These are phyloP conservation scores for Caenorhabditis sp. DNA, from an alignment of 2,888 invertebrate species.

Conservation along the genomic window DNA sequence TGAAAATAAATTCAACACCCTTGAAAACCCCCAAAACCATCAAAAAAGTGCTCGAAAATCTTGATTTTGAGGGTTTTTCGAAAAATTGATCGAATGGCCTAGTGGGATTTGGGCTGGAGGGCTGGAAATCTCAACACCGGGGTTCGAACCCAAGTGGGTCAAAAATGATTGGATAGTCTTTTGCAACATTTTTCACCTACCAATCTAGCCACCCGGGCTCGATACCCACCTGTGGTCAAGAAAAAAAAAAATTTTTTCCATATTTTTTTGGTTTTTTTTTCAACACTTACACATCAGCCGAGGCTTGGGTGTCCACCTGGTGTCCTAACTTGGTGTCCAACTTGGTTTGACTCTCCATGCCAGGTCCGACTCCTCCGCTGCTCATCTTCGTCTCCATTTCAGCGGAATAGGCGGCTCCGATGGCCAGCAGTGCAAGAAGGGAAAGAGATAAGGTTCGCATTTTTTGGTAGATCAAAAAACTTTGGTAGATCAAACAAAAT, in stretches of 20 bases:
- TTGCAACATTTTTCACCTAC: background rate
- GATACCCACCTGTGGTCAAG: too few species aligned
- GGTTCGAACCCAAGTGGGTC: background rate
- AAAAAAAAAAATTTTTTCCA: too few species aligned
- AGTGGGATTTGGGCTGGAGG: background rate
- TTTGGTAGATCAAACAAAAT: background rate
- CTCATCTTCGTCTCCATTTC: background rate
- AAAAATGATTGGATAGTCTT: background rate
- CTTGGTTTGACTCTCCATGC: background rate
- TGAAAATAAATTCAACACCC: background rate
- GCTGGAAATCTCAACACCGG: background rate
- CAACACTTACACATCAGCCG: background rate
- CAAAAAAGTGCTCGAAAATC: background rate
- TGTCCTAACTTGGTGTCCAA: background rate
- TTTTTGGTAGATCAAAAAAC: background rate
- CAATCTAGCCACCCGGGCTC: too few species aligned
- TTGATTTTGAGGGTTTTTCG: background rate
- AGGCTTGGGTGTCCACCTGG: background rate
- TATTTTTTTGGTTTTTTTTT: background rate
- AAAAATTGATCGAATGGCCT: background rate
- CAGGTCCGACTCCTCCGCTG: background rate
- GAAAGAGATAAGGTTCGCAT: conserved; percentile 3
- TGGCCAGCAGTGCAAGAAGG: conserved; percentile 23
- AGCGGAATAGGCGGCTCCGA: background rate
- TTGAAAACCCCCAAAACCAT: background rate